phyloP scores from a whole-genome alignment of 2,113 vertebrate species.

The Raja brachyura region DNA sequence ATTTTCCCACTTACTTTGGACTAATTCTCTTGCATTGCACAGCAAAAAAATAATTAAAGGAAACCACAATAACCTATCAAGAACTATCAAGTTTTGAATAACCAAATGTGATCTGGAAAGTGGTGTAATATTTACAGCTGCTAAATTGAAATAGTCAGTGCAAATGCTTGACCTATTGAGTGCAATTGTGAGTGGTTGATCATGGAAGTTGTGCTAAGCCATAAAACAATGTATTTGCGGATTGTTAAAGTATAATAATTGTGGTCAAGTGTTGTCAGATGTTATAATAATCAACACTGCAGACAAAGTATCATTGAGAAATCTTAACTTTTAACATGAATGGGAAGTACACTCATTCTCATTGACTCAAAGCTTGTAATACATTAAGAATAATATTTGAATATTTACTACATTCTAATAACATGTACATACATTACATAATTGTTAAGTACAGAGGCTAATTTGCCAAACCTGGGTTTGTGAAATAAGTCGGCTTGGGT shows the following conservation, averaged over 20 bases:
- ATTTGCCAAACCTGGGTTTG: neutral
- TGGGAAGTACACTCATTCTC: neutral
- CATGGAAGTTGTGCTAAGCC: neutral
- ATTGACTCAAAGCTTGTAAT: neutral
- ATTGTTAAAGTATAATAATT: neutral
- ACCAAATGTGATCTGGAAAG: neutral
- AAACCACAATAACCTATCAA: neutral
- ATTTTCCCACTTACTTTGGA: neutral
- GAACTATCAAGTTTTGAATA: neutral
- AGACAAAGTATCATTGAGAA: neutral
- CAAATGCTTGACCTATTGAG: neutral
- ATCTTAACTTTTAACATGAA: neutral
- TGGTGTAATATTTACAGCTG: neutral
- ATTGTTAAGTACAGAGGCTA: neutral
- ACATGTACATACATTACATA: neutral
- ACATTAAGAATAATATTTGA: neutral
- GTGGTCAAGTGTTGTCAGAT: neutral
- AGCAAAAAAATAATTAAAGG: neutral
- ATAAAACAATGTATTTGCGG: neutral
- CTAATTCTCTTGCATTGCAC: neutral
- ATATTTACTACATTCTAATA: neutral
- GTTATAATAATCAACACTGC: neutral
- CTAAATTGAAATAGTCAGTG: too few relatives aligned
- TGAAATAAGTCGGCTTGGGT: neutral
- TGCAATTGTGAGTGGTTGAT: neutral